A percentile compares a stretch with the other conserved stretches of the same genome.
These are phyloP conservation scores for Tursiops truncatus DNA, from an alignment of 2,113 vertebrate species.

Conservation along the genomic window DNA sequence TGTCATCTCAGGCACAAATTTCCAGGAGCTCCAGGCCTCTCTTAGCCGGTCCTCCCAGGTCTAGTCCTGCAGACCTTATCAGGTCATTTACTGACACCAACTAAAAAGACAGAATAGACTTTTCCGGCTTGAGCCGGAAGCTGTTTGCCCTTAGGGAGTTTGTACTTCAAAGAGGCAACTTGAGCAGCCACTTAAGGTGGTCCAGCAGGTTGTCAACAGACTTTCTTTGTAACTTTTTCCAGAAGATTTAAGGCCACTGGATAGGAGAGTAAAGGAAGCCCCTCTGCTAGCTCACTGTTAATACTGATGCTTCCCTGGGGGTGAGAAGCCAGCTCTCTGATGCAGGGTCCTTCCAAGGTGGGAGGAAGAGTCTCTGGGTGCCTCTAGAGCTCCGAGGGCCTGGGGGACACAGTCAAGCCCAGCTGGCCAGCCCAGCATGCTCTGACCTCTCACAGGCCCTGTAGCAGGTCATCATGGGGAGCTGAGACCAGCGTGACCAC, in stretches of 20 bases:
- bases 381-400: neutral
- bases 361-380: neutral
- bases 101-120: neutral
- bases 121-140: neutral
- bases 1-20: neutral
- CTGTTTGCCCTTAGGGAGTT: neutral
- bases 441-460: neutral
- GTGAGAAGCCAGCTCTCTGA: neutral
- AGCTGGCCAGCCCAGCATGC: neutral
- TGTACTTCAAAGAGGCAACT: neutral
- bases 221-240: neutral
- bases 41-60: neutral
- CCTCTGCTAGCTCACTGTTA: neutral
- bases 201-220: neutral
- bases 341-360: neutral
- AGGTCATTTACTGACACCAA: neutral
- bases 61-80: neutral
- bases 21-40: neutral
- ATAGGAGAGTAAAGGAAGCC: neutral
- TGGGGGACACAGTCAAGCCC: neutral
- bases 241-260: neutral
- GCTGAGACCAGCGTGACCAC: neutral
- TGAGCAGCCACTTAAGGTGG: neutral
- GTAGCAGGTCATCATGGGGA: neutral
- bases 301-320: neutral